These are phyloP conservation scores for Anniella stebbinsi DNA, from an alignment of 2,797 vertebrate species.

Conservation along the genomic window DNA sequence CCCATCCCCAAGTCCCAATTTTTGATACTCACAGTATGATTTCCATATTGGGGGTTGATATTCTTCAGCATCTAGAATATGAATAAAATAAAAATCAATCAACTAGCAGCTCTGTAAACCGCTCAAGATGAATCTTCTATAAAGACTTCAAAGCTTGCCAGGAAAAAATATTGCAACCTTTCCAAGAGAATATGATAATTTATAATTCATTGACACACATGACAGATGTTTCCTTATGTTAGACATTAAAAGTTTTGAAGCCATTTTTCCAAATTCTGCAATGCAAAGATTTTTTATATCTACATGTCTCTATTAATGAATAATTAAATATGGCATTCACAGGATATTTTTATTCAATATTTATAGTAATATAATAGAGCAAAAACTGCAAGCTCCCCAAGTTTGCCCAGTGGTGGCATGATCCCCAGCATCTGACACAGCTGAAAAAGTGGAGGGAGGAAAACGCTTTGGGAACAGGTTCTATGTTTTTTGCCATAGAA, in stretches of 20 bases:
- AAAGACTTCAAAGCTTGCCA: constrained; percentile 57
- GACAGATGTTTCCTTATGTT: constrained; percentile 31
- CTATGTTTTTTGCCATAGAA: too few species aligned
- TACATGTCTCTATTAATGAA: constrained; percentile 46
- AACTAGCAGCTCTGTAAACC: constrained; percentile 60
- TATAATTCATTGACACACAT: constrained; percentile 38
- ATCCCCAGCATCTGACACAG: too few species aligned
- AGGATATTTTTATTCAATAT: constrained; percentile 57
- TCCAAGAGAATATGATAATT: constrained; percentile 51
- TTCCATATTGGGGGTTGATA: constrained; percentile 99
- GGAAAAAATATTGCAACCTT: constrained; percentile 56
- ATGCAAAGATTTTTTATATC: constrained; percentile 20
- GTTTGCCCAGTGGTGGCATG: too few species aligned
- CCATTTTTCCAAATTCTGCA: constrained; percentile 39
- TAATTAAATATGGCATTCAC: constrained; percentile 46
- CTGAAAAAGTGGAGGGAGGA: too few species aligned
- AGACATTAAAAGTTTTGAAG: constrained; percentile 15
- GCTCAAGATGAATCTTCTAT: constrained; percentile 64
- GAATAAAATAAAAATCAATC: constrained; percentile 65
- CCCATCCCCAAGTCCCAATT: background rate
- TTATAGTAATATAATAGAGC: constrained; percentile 36
- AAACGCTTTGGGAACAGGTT: too few species aligned
- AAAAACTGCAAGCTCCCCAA: too few species aligned
- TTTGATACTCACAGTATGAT: constrained; percentile 95
- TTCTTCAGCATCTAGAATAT: constrained; percentile 94